Conservation (phyloP, 1,140 invertebrate species). For the Micrasema minimum region DNA sequence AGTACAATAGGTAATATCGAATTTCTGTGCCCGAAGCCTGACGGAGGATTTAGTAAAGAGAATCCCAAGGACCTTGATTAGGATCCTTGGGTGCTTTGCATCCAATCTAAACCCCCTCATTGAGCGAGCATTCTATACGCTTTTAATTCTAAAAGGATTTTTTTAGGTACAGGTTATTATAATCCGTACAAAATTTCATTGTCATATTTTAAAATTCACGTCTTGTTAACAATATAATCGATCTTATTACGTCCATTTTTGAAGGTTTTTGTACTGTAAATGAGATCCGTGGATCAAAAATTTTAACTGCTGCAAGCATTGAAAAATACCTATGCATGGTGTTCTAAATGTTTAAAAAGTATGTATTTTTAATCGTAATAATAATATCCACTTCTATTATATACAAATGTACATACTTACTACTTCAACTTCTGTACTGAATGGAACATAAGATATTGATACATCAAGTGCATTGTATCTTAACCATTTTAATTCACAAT, state of each 20-base stretch:
- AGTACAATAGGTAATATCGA: conserved; percentile 38
- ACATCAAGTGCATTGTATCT: too few relatives aligned
- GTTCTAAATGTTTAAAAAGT: too few relatives aligned
- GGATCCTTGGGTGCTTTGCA: conserved; percentile 29
- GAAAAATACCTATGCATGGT: too few relatives aligned
- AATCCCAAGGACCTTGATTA: conserved; percentile 40
- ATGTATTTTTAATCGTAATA: too few relatives aligned
- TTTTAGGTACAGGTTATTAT: conserved; percentile 15
- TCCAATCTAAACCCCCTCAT: conserved; percentile 29
- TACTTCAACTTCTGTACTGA: too few relatives aligned
- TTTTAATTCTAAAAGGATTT: conserved; percentile 17
- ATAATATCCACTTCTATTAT: too few relatives aligned
- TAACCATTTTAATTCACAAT: too few relatives aligned
- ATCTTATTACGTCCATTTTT: not conserved
- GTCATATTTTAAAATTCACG: conserved; percentile 20
- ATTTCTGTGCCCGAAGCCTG: conserved; percentile 5
- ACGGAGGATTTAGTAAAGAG: conserved; percentile 20
- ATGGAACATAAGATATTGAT: too few relatives aligned
- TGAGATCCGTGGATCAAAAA: too few relatives aligned
- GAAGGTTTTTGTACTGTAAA: too few relatives aligned
- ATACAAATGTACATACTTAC: too few relatives aligned
- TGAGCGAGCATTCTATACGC: conserved; percentile 31
- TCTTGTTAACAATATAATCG: conserved; percentile 23
- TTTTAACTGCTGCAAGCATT: too few relatives aligned
- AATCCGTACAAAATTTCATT: conserved; percentile 23